phyloP scores from a whole-genome alignment of 53 echinoderm and acorn worm species.

The Temnopleurus reevesii region DNA sequence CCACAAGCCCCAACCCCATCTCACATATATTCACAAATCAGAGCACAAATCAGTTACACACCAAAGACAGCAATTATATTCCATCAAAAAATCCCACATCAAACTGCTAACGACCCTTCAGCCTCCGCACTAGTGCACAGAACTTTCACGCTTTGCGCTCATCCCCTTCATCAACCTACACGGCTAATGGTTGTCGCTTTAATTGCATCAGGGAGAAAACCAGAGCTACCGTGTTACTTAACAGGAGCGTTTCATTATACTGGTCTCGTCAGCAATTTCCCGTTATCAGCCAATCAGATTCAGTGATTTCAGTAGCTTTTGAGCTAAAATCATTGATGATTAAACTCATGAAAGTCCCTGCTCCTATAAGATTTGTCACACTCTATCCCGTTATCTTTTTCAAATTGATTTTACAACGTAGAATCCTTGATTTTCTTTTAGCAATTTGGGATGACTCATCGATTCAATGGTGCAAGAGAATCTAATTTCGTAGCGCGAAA shows the following conservation, averaged over 20 bases:
- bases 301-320: too few relatives aligned
- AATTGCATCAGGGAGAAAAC: neutral
- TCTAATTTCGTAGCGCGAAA: slow-evolving; percentile 28
- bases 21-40: too few relatives aligned
- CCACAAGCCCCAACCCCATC: neutral
- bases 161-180: neutral
- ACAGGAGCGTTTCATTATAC: too few relatives aligned
- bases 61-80: neutral
- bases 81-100: neutral
- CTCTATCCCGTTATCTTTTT: neutral
- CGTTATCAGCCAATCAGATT: too few relatives aligned
- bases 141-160: neutral
- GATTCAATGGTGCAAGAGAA: neutral
- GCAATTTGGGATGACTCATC: slow-evolving; percentile 24
- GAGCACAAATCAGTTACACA: slow-evolving; percentile 1
- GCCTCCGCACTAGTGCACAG: neutral
- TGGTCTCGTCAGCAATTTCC: too few relatives aligned
- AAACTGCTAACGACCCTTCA: neutral
- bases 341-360: too few relatives aligned
- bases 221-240: neutral
- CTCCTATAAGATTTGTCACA: slow-evolving; percentile 15
- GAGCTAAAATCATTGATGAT: too few relatives aligned
- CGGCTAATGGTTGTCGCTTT: neutral
- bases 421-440: neutral
- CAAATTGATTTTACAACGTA: slow-evolving; percentile 23